phyloP scores from a whole-genome alignment of 30 jellyfish, hydroid and myxozoan species.

The Rhopilema esculentum region DNA sequence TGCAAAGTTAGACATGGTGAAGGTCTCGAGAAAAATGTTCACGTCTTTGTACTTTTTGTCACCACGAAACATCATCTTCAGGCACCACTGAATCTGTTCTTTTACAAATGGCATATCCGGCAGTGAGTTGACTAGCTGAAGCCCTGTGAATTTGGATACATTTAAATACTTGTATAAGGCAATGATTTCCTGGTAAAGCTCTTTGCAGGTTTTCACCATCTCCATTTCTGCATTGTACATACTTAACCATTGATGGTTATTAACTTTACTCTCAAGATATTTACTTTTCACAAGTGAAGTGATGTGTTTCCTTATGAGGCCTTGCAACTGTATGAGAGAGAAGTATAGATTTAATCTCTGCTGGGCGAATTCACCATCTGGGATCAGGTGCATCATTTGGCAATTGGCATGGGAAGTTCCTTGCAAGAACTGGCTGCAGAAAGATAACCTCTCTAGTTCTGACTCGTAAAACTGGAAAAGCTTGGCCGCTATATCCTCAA shows the following conservation, averaged over 20 bases:
- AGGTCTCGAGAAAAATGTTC: conserved; percentile 47
- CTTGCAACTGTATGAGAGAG: conserved; percentile 49
- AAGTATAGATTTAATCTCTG: conserved; percentile 31
- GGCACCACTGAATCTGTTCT: conserved; percentile 62
- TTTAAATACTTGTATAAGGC: conserved; percentile 14
- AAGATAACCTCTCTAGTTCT: conserved; percentile 1
- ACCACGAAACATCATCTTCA: conserved; percentile 11
- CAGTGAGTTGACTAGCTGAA: conserved; percentile 43
- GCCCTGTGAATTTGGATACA: conserved; percentile 10
- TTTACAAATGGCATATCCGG: conserved; percentile 53
- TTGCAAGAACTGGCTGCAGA: conserved; percentile 25
- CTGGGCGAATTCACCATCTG: conserved; percentile 16
- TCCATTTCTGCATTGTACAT: not conserved
- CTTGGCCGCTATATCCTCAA: conserved; percentile 12
- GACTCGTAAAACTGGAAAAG: conserved; percentile 3
- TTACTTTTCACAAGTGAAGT: not conserved
- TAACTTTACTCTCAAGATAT: not conserved
- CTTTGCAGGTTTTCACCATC: conserved; percentile 28
- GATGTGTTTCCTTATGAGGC: conserved; percentile 11
- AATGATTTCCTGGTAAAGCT: conserved; percentile 40
- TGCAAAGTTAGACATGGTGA: conserved; percentile 23
- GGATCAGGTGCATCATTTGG: conserved; percentile 12
- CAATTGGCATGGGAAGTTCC: conserved; percentile 48
- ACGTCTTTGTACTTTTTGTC: conserved; percentile 23
- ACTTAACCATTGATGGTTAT: not conserved